A percentile compares a stretch with the other conserved stretches of the same genome.
phyloP scores from a whole-genome alignment of 2,888 invertebrate species.

The Laothoe populi region DNA sequence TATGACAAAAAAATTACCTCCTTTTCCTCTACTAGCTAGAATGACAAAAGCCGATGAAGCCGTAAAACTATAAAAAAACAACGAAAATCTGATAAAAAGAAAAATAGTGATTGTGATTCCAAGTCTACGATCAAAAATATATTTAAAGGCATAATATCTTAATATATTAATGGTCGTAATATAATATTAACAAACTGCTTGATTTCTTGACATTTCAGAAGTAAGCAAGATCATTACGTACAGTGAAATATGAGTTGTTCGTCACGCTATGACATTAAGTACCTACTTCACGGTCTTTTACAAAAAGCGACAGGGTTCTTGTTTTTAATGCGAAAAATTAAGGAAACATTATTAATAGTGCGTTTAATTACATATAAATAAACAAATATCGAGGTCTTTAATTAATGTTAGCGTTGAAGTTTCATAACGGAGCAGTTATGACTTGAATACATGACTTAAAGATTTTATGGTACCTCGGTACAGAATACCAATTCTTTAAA shows the following conservation, averaged over 20 bases:
- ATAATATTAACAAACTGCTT: slow-evolving; percentile 7
- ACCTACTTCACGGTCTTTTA: slow-evolving; percentile 8
- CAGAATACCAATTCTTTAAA: no score
- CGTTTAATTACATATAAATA: slow-evolving; percentile 28
- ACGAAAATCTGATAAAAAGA: no score
- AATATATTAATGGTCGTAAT: slow-evolving; percentile 2
- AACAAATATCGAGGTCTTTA: slow-evolving; percentile 22
- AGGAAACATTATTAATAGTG: slow-evolving; percentile 23
- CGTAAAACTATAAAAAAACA: no score
- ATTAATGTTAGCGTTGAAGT: not conserved
- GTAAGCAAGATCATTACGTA: slow-evolving; percentile 36
- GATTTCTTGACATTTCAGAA: slow-evolving; percentile 29
- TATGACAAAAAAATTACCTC: no score
- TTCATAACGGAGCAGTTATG: not conserved
- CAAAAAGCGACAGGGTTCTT: slow-evolving; percentile 34
- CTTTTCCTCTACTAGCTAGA: no score
- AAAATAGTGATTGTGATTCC: no score
- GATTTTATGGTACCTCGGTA: not conserved
- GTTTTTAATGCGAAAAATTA: slow-evolving; percentile 35
- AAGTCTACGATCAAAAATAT: not conserved
- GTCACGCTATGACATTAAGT: slow-evolving; percentile 34
- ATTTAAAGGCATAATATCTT: not conserved
- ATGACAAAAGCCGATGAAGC: no score
- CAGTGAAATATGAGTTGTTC: slow-evolving; percentile 31
- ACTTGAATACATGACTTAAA: not conserved